phyloP scores from a whole-genome alignment of 2,888 invertebrate species.

The Helleia helle region DNA sequence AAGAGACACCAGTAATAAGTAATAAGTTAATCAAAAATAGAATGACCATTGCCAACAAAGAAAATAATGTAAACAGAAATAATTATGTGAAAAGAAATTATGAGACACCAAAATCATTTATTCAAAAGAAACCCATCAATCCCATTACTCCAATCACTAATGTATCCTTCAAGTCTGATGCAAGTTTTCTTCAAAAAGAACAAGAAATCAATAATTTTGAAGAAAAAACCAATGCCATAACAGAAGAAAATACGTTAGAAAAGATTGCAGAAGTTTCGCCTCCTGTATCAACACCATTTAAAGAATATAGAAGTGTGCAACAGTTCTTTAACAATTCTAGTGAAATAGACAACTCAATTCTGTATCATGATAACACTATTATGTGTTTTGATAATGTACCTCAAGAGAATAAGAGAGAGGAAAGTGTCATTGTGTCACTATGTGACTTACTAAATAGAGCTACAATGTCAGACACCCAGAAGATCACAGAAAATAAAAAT shows the following conservation, averaged over 20 bases:
- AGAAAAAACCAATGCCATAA: slow-evolving; percentile 30
- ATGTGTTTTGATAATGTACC: slow-evolving; percentile 45
- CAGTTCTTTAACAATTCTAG: slow-evolving; percentile 47
- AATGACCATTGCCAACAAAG: slow-evolving; percentile 41
- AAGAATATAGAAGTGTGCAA: slow-evolving; percentile 44
- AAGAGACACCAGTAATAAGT: slow-evolving; percentile 40
- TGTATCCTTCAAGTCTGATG: slow-evolving; percentile 50
- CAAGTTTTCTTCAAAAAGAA: slow-evolving; percentile 53
- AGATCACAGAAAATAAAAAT: slow-evolving; percentile 15
- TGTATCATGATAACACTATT: slow-evolving; percentile 43
- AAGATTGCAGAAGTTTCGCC: slow-evolving; percentile 44
- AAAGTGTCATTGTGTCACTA: slow-evolving; percentile 50
- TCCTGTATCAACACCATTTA: slow-evolving; percentile 53
- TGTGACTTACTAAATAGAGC: slow-evolving; percentile 53
- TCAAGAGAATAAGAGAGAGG: slow-evolving; percentile 34
- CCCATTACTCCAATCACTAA: slow-evolving; percentile 39
- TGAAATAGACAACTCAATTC: slow-evolving; percentile 33
- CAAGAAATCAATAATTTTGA: slow-evolving; percentile 47
- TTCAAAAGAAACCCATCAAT: slow-evolving; percentile 16
- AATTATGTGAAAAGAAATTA: slow-evolving; percentile 21
- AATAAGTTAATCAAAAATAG: slow-evolving; percentile 27
- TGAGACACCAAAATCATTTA: slow-evolving; percentile 19
- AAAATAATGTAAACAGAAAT: slow-evolving; percentile 31
- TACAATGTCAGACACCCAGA: slow-evolving; percentile 32
- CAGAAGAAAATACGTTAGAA: slow-evolving; percentile 35